Conservation (phyloP, 2,797 vertebrate genomes). For the Sebastes reedi region DNA sequence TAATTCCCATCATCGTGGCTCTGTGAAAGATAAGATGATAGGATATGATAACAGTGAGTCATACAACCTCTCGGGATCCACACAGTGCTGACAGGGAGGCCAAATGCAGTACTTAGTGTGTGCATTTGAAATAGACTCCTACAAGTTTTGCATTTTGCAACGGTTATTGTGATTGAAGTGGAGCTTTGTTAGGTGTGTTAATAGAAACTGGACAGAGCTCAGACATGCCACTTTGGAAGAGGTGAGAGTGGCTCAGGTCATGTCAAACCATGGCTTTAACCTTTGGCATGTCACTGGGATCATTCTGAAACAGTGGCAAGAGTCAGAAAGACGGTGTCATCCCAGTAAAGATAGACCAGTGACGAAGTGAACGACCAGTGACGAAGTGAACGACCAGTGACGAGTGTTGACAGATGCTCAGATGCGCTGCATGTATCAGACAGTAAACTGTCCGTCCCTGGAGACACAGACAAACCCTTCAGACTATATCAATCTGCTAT, state of each 20-base stretch:
- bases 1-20: not conserved
- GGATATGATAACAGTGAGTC: conserved; percentile 1
- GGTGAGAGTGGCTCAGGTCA: conserved; percentile 8
- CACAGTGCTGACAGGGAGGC: not conserved
- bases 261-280: conserved; percentile 20
- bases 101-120: not conserved
- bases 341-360: conserved; percentile 14
- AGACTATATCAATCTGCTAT: conserved; percentile 42
- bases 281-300: conserved; percentile 8
- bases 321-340: conserved; percentile 18
- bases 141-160: not conserved
- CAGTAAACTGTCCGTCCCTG: conserved; percentile 12
- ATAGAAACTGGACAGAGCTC: not conserved
- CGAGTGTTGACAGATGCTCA: conserved; percentile 34
- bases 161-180: not conserved
- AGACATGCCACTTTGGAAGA: conserved; percentile 1
- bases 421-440: conserved; percentile 24
- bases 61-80: not conserved
- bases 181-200: not conserved
- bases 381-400: not conserved
- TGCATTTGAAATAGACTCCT: conserved; percentile 3
- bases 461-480: conserved; percentile 34
- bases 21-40: conserved; percentile 13
- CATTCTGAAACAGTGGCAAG: not conserved
- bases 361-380: not conserved